Conservation (phyloP, 1,140 invertebrate species). For the Caenorhabditis tropicalis region DNA sequence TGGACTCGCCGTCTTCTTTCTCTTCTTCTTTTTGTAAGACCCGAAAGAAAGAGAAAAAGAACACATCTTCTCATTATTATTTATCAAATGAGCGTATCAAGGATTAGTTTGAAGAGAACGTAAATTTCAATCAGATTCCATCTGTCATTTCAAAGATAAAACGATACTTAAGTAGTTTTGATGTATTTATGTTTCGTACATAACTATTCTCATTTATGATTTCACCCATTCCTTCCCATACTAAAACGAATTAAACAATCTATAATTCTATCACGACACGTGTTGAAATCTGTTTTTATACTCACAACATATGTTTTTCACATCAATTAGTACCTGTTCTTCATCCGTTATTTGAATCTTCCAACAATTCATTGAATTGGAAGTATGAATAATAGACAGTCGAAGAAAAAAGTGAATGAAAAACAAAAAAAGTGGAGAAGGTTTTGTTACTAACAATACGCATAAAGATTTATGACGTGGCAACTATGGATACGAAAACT, state of each 20-base stretch:
- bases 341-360: not conserved
- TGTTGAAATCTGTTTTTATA: not conserved
- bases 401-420: not conserved
- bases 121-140: not conserved
- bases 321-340: no score
- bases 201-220: not conserved
- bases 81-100: not conserved
- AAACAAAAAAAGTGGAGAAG: not conserved
- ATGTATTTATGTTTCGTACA: not conserved
- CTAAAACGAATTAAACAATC: no score
- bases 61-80: not conserved
- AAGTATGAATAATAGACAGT: not conserved
- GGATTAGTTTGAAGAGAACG: not conserved
- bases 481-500: not conserved
- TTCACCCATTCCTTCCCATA: no score
- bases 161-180: not conserved
- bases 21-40: not conserved
- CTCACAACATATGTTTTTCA: not conserved
- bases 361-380: not conserved
- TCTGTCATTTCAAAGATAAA: not conserved
- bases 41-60: not conserved
- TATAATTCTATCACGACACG: no score
- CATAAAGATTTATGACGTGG: conserved; percentile 38
- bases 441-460: not conserved
- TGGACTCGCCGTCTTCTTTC: not conserved